Base-by-base conservation (phyloP, 1,140 invertebrate genomes). In the Trachymyrmex cornetzi region DNA sequence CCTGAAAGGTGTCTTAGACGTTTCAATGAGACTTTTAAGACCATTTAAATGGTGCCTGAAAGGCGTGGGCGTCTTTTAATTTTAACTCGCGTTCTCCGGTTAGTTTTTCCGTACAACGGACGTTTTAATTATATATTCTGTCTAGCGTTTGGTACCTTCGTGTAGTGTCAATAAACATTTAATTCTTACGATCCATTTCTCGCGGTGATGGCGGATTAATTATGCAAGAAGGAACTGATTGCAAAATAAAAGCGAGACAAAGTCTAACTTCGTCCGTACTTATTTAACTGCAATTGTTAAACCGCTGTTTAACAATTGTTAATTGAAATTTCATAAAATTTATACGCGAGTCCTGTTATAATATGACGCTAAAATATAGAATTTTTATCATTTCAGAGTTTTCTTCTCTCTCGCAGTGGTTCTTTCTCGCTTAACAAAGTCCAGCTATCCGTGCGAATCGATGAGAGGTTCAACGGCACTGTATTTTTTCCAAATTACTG, bases 151-250 rank as follows among this genome's bases (percentile, higher is more conserved):
- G 4, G 22, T 34, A 38, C 1, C 22, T 61, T 6, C 16, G 22
- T 34, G 16, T 59, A 27, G 22, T 64, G 7, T 77, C 22, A 34
- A 77, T 22, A 59, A 77, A 77, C 30, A n/a, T 66, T 67, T 38
- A 44, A 67, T 67, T n/a, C 24, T 9, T 30, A 66, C 30, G 2
- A n/a, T 34, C 30, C 63, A 19, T 66, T 66, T 9, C 30, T 67
- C 34, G 64, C 4, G 48, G 4, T 19, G 16, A 53, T 61, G 19
- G 48, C 19, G 3, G 38, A 66, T 66, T n/a, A 50, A 22, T 63
- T 64, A 30, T 64, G 19, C 59, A 30, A 66, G 59, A 66, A n/a
- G 19, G 24, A n/a, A 77, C 38, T 19, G 14, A 57, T n/a, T 22
- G 55, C 34, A n/a, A 64, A 16, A 11, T 9, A n/a, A 24, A 63